Evolutionary conservation across 2,113 vertebrate species (phyloP), one percentile per base, ranked within the genome.

Genomic region (Hemibagrus wyckioides): DNA sequence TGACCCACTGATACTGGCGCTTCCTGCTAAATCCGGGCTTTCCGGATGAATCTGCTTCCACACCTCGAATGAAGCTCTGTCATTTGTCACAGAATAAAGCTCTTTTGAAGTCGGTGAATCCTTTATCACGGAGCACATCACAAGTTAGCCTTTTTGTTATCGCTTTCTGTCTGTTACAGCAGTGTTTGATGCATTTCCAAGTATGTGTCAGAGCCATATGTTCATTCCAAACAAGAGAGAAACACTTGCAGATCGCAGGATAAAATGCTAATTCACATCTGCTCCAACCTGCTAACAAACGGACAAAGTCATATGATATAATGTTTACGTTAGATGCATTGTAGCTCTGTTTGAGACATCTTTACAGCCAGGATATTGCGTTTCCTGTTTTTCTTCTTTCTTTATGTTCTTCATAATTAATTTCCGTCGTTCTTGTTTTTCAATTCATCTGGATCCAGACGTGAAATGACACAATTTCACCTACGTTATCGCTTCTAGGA

Each of bases 221-320:
- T 83, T 82, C 28, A 59, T 19, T 28, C 41, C 28, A 50, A 50
- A 83, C 17, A 30, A 67, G 61, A 30, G 28, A 48, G 28, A 48
- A 48, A 50, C 44, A 52, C 59, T 23, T 61, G 80, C 39, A 48
- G n/a, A 19, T 33, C 1, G 14, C 6, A 44, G 17, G 59, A 48
- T 48, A 50, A 48, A 48, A 83, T 65, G 81, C 41, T 30, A 83
- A 83, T 67, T 50, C 30, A 67, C 81, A 83, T 83, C 81, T 82
- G 59, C 25, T 65, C 59, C 41, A 30, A 30, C 3, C n/a, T 6
- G 1, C 59, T n/a, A 83, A 21, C 41, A 65, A 82, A 44, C 5
- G 7, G 14, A 41, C 39, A 63, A 65, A 48, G 17, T 30, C 28
- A 21, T 21, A 14, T 19, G 7, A 61, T 77, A 50, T 2, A 28